phyloP scores from a whole-genome alignment of 2,113 vertebrate species.

The Alces alces region DNA sequence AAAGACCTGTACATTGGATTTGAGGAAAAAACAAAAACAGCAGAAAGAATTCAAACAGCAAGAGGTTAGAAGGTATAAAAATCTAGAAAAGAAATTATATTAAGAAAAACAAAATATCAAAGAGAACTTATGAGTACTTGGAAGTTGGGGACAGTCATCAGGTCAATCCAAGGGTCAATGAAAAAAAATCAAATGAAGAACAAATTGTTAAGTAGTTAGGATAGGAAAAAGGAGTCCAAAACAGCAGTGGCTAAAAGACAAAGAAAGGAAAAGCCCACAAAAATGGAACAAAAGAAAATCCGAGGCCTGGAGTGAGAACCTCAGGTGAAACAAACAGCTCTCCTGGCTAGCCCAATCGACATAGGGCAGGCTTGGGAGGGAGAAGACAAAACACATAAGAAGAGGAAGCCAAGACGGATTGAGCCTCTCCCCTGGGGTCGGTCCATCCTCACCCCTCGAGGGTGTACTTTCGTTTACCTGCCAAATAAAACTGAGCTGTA shows the following conservation, averaged over 20 bases:
- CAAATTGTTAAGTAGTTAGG: neutral
- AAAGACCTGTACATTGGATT: neutral
- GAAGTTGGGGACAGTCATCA: neutral
- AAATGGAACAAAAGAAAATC: neutral
- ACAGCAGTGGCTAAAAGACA: neutral
- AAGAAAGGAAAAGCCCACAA: neutral
- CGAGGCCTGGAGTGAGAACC: neutral
- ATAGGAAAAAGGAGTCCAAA: neutral
- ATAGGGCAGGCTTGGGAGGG: neutral
- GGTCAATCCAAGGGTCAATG: neutral
- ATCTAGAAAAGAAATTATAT: neutral
- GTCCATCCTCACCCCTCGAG: accelerated
- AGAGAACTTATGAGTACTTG: neutral
- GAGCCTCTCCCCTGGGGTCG: neutral
- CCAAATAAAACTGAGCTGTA: neutral
- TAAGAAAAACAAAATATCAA: neutral
- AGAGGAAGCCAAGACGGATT: neutral
- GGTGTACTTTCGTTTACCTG: neutral
- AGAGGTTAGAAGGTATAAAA: neutral
- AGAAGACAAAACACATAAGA: neutral
- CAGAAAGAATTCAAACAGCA: neutral
- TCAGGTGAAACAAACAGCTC: neutral
- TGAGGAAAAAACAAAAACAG: neutral
- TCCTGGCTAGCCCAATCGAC: neutral
- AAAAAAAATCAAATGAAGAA: neutral